Percentiles rank a stretch among this genome's conserved stretches.
Conservation (phyloP, 2,113 vertebrate genomes). For the Lampris incognitus region DNA sequence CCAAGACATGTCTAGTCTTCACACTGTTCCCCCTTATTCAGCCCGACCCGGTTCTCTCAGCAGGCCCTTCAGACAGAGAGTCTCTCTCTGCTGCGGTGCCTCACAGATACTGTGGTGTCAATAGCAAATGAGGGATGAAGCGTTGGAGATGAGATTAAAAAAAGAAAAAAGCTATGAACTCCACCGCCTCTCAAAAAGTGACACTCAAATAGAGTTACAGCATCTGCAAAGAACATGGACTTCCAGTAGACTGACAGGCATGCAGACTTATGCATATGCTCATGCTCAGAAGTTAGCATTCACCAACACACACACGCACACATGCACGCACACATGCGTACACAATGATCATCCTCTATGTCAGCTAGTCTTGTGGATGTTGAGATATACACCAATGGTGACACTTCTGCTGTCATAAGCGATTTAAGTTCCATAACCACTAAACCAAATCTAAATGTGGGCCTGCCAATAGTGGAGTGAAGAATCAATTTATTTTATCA, state of each 20-base stretch:
- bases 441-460: conserved; percentile 49
- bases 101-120: conserved; percentile 40
- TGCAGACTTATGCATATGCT: conserved; percentile 39
- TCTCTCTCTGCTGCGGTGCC: conserved; percentile 4
- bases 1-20: conserved; percentile 18
- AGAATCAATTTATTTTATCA: conserved; percentile 64
- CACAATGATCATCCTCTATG: conserved; percentile 6
- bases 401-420: conserved; percentile 71
- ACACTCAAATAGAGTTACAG: conserved; percentile 18
- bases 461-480: conserved; percentile 60
- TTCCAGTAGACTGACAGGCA: conserved; percentile 46
- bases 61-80: not conserved
- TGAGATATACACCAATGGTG: conserved; percentile 28
- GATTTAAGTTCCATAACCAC: conserved; percentile 59
- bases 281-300: not conserved
- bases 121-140: conserved; percentile 28
- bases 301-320: not conserved
- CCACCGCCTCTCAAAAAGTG: not conserved
- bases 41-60: not conserved
- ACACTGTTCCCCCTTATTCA: conserved; percentile 21
- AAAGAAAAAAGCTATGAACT: not conserved
- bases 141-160: not conserved
- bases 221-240: conserved; percentile 49
- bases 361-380: conserved; percentile 20
- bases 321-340: conserved; percentile 5